A percentile compares a stretch with the other conserved stretches of the same genome.
These are phyloP conservation scores for Cirrhinus molitorella DNA, from an alignment of 2,797 vertebrate genomes.

Conservation along the genomic window DNA sequence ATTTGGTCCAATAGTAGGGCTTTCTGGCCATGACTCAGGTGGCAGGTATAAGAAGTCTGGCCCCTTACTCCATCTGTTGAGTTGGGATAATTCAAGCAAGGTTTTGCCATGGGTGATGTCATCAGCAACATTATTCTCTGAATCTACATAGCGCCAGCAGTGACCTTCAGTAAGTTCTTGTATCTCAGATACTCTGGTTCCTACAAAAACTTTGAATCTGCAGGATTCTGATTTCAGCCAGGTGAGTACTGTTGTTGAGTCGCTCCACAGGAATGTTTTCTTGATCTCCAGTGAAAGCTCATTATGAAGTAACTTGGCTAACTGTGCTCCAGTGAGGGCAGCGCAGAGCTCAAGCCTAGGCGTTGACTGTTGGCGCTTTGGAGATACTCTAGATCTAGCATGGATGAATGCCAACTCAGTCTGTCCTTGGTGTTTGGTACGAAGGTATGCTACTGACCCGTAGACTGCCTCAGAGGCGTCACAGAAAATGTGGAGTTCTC, in stretches of 20 bases:
- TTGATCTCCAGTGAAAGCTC: constrained; percentile 22
- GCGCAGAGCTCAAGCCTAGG: constrained; percentile 28
- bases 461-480: neutral
- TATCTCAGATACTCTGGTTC: neutral
- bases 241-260: constrained; percentile 27
- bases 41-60: neutral
- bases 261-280: neutral
- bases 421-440: neutral
- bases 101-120: neutral
- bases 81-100: neutral
- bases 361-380: constrained; percentile 11
- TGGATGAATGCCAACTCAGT: neutral
- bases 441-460: neutral
- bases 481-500: neutral
- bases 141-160: neutral
- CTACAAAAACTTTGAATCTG: neutral
- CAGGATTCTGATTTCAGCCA: neutral
- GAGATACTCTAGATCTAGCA: constrained; percentile 22
- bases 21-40: neutral
- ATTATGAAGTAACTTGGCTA: neutral
- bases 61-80: neutral
- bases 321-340: constrained; percentile 24
- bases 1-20: too few relatives aligned
- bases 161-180: neutral
- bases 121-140: neutral